Conservation (phyloP, 2,888 invertebrate genomes). For the Microctonus hyperodae region DNA sequence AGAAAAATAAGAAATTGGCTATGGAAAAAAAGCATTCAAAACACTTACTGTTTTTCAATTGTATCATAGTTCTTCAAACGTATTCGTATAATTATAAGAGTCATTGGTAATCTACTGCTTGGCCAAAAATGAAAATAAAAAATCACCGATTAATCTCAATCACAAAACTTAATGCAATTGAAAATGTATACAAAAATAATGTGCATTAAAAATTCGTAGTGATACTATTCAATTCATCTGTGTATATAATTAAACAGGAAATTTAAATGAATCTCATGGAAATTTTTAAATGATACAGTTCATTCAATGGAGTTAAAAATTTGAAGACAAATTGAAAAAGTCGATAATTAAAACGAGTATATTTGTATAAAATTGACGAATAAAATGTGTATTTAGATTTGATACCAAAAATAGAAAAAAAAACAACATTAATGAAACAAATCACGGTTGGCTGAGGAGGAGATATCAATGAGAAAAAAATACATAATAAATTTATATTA, state of each 20-base stretch:
- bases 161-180: not conserved
- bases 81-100: not conserved
- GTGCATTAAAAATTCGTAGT: not conserved
- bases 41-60: not conserved
- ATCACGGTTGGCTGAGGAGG: not conserved
- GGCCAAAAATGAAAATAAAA: not conserved
- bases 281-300: not conserved
- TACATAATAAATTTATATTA: slow-evolving; percentile 8
- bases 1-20: not conserved
- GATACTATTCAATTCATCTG: not conserved
- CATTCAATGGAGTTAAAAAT: not conserved
- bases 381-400: slow-evolving; percentile 6
- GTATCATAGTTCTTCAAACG: slow-evolving; percentile 1
- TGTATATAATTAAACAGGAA: slow-evolving; percentile 4
- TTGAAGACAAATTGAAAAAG: not conserved
- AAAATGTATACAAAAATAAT: not conserved
- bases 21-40: not conserved
- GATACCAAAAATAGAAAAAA: not conserved
- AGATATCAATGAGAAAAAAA: slow-evolving; percentile 12
- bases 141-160: not conserved
- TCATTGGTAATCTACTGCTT: slow-evolving; percentile 13
- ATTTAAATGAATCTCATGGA: slow-evolving; percentile 15
- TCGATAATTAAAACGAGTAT: not conserved
- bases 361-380: slow-evolving; percentile 2
- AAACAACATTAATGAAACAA: not conserved